Evolutionary conservation across 2,888 invertebrate species (phyloP).

Genomic region (Ophion ventricosus): DNA sequence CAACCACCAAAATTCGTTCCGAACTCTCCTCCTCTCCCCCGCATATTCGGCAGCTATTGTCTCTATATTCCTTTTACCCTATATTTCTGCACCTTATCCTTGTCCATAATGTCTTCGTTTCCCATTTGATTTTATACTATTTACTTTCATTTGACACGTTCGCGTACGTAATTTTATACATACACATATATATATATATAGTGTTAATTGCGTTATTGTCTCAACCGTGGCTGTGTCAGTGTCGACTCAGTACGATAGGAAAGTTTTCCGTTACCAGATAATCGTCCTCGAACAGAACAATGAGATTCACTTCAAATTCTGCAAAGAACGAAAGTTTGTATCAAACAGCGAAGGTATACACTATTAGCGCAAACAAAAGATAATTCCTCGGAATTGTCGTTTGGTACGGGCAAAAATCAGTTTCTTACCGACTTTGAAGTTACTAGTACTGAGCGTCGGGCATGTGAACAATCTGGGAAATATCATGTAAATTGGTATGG

Average conservation of each 20-base stretch:
- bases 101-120: too few species aligned
- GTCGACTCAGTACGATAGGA: conserved; percentile 88
- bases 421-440: conserved; percentile 95
- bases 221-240: conserved; percentile 75
- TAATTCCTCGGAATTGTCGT: conserved; percentile 11
- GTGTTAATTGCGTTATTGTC: background rate
- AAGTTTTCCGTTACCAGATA: conserved; percentile 97
- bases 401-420: background rate
- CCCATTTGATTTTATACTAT: conserved; percentile 16
- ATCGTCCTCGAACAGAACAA: conserved; percentile 96
- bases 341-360: conserved; percentile 1
- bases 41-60: too few species aligned
- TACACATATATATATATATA: background rate
- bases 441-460: conserved; percentile 94
- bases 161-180: background rate
- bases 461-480: conserved; percentile 98
- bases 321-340: conserved; percentile 81
- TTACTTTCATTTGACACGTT: conserved; percentile 10
- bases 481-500: conserved; percentile 97
- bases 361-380: background rate
- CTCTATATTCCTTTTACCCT: too few species aligned
- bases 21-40: too few species aligned
- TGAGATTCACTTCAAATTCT: conserved; percentile 98
- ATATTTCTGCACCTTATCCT: too few species aligned
- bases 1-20: too few species aligned